phyloP scores from a whole-genome alignment of 2,113 vertebrate species.

The Callocephalon fimbriatum region DNA sequence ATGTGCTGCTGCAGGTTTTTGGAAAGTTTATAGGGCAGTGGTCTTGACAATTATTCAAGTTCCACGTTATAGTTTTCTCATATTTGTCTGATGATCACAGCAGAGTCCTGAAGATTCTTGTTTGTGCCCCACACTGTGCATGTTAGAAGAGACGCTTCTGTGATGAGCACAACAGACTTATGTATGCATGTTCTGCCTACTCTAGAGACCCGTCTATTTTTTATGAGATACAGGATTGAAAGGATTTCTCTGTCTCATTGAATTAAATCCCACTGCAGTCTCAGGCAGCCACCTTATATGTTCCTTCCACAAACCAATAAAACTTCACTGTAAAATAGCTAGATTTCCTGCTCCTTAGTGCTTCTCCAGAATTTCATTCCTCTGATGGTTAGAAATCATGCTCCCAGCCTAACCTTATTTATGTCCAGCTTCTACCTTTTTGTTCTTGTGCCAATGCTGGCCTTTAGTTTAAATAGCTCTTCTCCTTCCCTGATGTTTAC shows the following conservation, averaged over 20 bases:
- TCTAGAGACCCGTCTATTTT: not conserved
- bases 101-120: not conserved
- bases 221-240: conserved; percentile 27
- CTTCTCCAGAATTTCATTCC: not conserved
- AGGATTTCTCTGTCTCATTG: conserved; percentile 22
- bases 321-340: not conserved
- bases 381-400: not conserved
- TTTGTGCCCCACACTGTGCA: not conserved
- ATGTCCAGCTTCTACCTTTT: conserved; percentile 4
- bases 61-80: not conserved
- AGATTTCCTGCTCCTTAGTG: not conserved
- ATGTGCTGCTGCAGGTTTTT: not conserved
- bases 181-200: not conserved
- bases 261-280: not conserved
- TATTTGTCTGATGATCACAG: not conserved
- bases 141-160: not conserved
- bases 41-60: not conserved
- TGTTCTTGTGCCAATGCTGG: conserved; percentile 21
- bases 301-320: conserved; percentile 2
- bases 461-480: conserved; percentile 38
- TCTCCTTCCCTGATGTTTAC: not conserved
- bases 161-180: not conserved
- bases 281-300: not conserved
- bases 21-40: not conserved
- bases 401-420: conserved; percentile 26